Base-by-base conservation (phyloP, 2,888 invertebrate species). In the Leptinotarsa peninsularis region DNA sequence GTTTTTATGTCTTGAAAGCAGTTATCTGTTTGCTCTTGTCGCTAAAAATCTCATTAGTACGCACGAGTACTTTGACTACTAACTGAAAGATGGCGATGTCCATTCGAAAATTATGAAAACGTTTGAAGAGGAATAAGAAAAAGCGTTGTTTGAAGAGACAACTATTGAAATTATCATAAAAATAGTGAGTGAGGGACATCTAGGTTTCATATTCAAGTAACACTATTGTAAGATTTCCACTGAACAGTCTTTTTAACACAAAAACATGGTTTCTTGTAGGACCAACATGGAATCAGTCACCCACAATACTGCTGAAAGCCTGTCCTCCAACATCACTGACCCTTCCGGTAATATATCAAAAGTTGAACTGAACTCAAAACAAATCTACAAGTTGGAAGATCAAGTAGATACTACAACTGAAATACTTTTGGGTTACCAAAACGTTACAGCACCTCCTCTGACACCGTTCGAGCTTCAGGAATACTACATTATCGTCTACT, bases 401-500 rank as follows among this genome's bases (percentile, higher is more conserved):
- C 23, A 23, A 5, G 60, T 33, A 15, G 43, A 72, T 21, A n/a
- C 52, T n/a, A 60, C 43, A 7, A 63, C 27, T 33, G 63, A 63
- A n/a, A n/a, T 18, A 5, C 4, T 33, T 63, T n/a, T 43, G 17
- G n/a, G 14, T 7, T 43, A 33, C 63, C 49, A 54, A 27, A 21
- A 66, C n/a, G 49, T 69, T 63, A 52, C 21, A 49, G 63, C 87
- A 90, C 89, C 81, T 4, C 49, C 58, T 68, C 3, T 23, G 4
- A 50, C 33, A 7, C 63, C 43, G 4, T n/a, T 71, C 4, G 67
- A 67, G 23, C 43, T 15, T 4, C 54, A 49, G 43, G 66, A 80
- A 17, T 81, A 78, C 68, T 88, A 87, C 78, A 91, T 92, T 81
- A 90, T 90, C 79, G 88, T 93, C 73, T 93, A 93, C 88, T 91